Percentiles rank a stretch among this genome's conserved stretches.
phyloP scores from a whole-genome alignment of 2,888 invertebrate genomes.

The Pharmacophagus antenor region DNA sequence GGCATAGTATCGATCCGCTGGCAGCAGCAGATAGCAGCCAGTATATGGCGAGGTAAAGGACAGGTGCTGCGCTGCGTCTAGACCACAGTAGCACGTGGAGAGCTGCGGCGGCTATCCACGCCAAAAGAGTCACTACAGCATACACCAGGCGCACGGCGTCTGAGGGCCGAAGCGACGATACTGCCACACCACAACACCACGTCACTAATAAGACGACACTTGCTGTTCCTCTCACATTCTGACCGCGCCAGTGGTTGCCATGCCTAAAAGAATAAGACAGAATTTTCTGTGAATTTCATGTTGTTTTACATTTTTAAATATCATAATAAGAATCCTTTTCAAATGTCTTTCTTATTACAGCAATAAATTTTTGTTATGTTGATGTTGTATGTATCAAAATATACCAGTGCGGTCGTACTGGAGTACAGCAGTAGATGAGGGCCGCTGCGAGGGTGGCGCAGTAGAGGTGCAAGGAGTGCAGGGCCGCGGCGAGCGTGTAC shows the following conservation, averaged over 20 bases:
- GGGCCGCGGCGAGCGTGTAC: conserved; percentile 60
- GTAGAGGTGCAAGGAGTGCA: conserved; percentile 70
- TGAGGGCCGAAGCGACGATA: conserved; percentile 52
- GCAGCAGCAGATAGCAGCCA: conserved; percentile 63
- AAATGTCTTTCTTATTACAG: not conserved
- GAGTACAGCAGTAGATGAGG: conserved; percentile 66
- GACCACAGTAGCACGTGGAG: conserved; percentile 68
- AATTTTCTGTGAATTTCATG: not conserved
- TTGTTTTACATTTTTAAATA: not conserved
- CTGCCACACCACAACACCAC: conserved; percentile 63
- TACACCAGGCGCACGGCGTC: conserved; percentile 56
- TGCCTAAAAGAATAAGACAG: conserved; percentile 36
- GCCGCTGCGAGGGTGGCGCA: conserved; percentile 67
- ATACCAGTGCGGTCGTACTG: conserved; percentile 50
- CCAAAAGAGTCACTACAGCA: conserved; percentile 58
- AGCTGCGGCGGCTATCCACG: conserved; percentile 67
- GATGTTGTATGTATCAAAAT: conserved; percentile 11
- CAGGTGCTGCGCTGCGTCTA: conserved; percentile 61
- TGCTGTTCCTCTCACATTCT: conserved; percentile 61
- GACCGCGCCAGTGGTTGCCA: conserved; percentile 59
- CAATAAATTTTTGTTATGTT: not conserved
- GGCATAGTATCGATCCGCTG: conserved; percentile 55
- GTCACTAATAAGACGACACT: conserved; percentile 54
- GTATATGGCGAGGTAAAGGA: conserved; percentile 71
- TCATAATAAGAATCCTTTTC: not conserved